Conservation (phyloP, 2,888 invertebrate species). For the Torymus texanus region DNA sequence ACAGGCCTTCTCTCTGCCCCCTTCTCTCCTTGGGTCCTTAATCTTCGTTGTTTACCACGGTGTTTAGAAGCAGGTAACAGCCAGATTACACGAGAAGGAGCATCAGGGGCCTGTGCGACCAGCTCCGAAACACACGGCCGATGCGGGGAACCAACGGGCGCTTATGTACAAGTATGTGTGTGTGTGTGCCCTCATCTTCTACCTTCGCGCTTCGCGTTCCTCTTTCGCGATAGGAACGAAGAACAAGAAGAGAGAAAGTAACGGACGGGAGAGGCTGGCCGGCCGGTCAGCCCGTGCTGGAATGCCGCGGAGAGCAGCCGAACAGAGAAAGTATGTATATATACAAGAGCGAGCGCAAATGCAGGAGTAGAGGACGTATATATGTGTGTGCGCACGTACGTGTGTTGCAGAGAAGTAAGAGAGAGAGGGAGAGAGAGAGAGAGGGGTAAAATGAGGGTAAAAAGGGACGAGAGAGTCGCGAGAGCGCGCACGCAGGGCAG, state of each 20-base stretch:
- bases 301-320: conserved; percentile 23
- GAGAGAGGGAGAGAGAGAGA: background rate
- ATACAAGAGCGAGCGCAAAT: background rate
- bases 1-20: too few species aligned
- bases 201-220: background rate
- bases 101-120: background rate
- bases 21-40: conserved; percentile 10
- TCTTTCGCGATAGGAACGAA: conserved; percentile 1
- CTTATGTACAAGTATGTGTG: too few species aligned
- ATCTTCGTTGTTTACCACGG: conserved; percentile 50
- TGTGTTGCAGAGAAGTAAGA: too few species aligned
- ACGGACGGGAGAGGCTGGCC: conserved; percentile 9
- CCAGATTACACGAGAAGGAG: conserved; percentile 44
- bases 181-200: too few species aligned
- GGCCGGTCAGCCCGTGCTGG: conserved; percentile 10
- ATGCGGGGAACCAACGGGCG: too few species aligned
- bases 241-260: conserved; percentile 41
- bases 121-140: too few species aligned
- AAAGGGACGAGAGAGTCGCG: background rate
- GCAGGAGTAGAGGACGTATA: background rate
- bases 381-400: background rate
- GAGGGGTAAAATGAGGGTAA: background rate
- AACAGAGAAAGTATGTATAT: conserved; percentile 39
- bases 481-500: background rate
- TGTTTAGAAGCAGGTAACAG: conserved; percentile 53